Base-by-base conservation (phyloP, 2,888 invertebrate species). In the Sinodicranocentrus sp. region DNA sequence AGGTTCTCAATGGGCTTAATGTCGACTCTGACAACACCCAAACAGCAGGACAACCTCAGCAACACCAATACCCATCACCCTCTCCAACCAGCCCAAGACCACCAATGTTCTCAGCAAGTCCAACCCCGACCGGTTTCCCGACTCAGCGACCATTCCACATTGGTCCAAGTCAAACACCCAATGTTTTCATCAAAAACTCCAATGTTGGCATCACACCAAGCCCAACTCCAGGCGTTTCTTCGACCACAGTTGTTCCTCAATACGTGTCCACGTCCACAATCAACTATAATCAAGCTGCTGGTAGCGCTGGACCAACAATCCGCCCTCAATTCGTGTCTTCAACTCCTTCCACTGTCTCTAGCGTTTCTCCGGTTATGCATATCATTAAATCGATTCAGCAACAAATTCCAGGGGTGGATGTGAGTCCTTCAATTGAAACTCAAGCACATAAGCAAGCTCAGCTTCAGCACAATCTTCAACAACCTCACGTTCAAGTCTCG, bases 1-100 rank as follows among this genome's bases (percentile, higher is more conserved):
- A 86, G 33, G 86, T 85, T 6, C 44, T 86, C 5, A 86, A 84
- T 21, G 84, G 84, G 28, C 76, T 86, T 44, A 79, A 86, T 72
- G 76, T 79, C 1, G 82, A 86, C 26, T 57, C 76, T 15, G 72
- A 76, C 13, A 84, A 72, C 23, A 15, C 67, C 19, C 82, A 48
- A 48, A n/a, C n/a, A n/a, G n/a, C n/a, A n/a, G n/a, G n/a, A n/a
- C n/a, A n/a, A n/a, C n/a, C n/a, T n/a, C n/a, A n/a, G n/a, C n/a
- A n/a, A n/a, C n/a, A n/a, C n/a, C n/a, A n/a, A n/a, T n/a, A n/a
- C n/a, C 23, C 82, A 25, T 21, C 72, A 1, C 84, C 70, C 33
- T 43, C 44, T 15, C 68, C 85, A 5, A 68, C 84, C 1, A 67
- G 72, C n/a, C 80, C 80, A 13, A 28, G 61, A 43, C 84, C 80